These are phyloP conservation scores for Scolopax bukidnonensis DNA, from an alignment of 2,797 vertebrate species.

Conservation along the genomic window DNA sequence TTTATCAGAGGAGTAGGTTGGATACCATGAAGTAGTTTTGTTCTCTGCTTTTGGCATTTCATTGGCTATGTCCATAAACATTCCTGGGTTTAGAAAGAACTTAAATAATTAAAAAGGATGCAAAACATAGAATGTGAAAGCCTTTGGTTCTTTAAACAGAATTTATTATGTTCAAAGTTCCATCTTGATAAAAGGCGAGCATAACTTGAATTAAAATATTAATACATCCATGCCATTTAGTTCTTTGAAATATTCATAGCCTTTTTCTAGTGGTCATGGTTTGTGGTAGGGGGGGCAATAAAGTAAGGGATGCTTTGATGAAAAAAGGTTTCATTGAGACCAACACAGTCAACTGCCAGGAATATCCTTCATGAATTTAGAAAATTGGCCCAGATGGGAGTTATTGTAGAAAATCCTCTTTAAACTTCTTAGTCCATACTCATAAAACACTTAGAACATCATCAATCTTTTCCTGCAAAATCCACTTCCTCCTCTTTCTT, in stretches of 20 bases:
- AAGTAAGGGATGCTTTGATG: neutral
- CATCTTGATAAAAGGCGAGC: conserved; percentile 64
- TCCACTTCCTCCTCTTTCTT: neutral
- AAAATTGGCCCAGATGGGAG: conserved; percentile 12
- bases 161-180: conserved; percentile 75
- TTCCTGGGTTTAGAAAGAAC: neutral
- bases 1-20: neutral
- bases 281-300: neutral
- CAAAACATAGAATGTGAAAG: conserved; percentile 47
- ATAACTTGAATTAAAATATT: conserved; percentile 73
- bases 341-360: conserved; percentile 29
- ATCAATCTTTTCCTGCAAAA: conserved; percentile 25
- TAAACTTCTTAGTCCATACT: conserved; percentile 34
- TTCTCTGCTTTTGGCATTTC: neutral
- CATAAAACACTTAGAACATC: conserved; percentile 14
- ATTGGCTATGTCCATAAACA: neutral
- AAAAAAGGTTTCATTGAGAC: conserved; percentile 23
- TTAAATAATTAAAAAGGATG: conserved; percentile 24
- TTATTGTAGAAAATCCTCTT: conserved; percentile 33
- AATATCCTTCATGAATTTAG: conserved; percentile 22
- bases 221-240: conserved; percentile 65
- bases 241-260: conserved; percentile 71
- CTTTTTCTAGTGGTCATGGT: conserved; percentile 9
- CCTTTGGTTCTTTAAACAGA: conserved; percentile 57
- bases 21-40: neutral